Conservation (phyloP, 2,797 vertebrate genomes). For the Rhincodon typus region DNA sequence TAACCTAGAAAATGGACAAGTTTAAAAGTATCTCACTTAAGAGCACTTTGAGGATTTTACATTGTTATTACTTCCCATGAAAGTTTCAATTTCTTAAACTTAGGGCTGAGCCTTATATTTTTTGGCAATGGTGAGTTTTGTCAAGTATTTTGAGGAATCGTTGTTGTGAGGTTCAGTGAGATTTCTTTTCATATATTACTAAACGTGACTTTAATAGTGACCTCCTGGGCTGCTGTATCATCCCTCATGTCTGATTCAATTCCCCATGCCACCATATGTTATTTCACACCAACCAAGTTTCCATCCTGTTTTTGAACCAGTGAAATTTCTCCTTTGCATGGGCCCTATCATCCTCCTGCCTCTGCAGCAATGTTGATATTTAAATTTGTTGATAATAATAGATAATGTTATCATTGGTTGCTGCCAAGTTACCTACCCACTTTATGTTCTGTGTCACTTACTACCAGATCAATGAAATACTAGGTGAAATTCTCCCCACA, state of each 20-base stretch:
- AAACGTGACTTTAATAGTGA: too few species aligned
- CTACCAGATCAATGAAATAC: neutral
- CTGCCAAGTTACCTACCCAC: neutral
- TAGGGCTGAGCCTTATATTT: neutral
- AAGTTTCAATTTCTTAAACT: neutral
- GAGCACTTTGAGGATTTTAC: neutral
- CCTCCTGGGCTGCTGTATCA: too few species aligned
- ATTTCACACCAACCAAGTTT: neutral
- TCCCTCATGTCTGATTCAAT: too few species aligned
- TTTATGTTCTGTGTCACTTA: neutral
- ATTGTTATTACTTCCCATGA: neutral
- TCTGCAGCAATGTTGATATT: neutral
- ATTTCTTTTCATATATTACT: too few species aligned
- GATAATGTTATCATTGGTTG: neutral
- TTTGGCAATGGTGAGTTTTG: too few species aligned
- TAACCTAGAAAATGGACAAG: neutral
- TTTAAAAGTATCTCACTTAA: neutral
- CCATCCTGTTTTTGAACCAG: neutral
- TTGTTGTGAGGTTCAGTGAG: too few species aligned
- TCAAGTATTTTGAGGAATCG: too few species aligned
- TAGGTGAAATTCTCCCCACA: too few species aligned
- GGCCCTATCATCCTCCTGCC: neutral
- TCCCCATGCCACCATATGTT: too few species aligned
- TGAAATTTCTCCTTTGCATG: neutral
- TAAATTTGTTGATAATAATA: neutral